phyloP scores from a whole-genome alignment of 2,797 vertebrate genomes.

The Geotrypetes seraphini region DNA sequence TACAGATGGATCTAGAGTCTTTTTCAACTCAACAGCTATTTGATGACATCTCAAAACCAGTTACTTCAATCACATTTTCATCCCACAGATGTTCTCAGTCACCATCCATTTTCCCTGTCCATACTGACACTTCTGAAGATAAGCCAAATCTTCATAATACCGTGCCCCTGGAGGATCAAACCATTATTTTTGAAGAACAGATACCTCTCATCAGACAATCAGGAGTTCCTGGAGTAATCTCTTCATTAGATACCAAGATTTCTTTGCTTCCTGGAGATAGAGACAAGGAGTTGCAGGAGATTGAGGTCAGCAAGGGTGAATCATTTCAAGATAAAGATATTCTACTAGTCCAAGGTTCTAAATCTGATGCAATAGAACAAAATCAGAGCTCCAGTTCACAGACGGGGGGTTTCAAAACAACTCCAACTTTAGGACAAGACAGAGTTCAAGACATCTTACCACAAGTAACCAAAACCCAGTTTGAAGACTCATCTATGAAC shows the following conservation, averaged over 20 bases:
- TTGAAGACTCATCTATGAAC: too few relatives aligned
- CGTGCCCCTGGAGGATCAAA: slow-evolving; percentile 17
- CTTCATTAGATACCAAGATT: slow-evolving; percentile 3
- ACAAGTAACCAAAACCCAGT: too few relatives aligned
- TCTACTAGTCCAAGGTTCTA: slow-evolving; percentile 7
- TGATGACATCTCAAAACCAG: slow-evolving; percentile 15
- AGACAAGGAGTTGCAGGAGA: background rate
- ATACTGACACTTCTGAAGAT: background rate
- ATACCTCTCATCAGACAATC: background rate
- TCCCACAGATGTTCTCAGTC: slow-evolving; percentile 43
- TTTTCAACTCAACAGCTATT: slow-evolving; percentile 22
- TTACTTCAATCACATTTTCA: slow-evolving; percentile 56
- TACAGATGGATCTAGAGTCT: slow-evolving; percentile 1
- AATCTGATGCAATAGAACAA: background rate
- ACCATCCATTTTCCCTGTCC: slow-evolving; percentile 1
- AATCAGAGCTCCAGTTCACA: background rate
- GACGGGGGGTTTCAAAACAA: background rate
- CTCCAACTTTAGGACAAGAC: slow-evolving; percentile 4
- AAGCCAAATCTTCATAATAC: slow-evolving; percentile 15
- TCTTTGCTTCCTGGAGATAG: background rate
- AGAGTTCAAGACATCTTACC: too few relatives aligned
- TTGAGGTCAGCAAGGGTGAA: slow-evolving; percentile 1
- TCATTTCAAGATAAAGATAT: slow-evolving; percentile 5
- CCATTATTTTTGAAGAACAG: background rate
- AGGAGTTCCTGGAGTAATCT: background rate